phyloP scores from a whole-genome alignment of 2,113 vertebrate genomes.

The Grus americana region DNA sequence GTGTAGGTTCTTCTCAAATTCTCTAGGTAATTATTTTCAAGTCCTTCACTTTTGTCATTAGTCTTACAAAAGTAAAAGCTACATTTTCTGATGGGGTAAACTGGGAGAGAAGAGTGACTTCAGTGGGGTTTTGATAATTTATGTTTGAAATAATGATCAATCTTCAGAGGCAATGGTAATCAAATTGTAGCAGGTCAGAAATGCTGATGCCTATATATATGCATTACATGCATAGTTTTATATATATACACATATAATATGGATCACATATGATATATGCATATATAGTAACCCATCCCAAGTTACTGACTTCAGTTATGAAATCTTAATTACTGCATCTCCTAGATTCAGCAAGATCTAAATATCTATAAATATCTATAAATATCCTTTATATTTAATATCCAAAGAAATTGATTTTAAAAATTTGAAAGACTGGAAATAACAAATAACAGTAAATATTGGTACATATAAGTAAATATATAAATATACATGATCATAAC shows the following conservation, averaged over 20 bases:
- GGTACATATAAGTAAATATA: not conserved
- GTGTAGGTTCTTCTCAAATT: not conserved
- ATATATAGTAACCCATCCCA: not conserved
- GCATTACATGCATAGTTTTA: not conserved
- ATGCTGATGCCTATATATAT: not conserved
- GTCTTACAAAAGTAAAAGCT: not conserved
- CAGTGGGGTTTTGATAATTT: not conserved
- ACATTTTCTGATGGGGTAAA: not conserved
- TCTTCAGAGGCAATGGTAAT: not conserved
- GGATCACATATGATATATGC: not conserved
- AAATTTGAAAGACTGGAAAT: not conserved
- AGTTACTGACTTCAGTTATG: not conserved
- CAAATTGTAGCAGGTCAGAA: not conserved
- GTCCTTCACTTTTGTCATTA: not conserved
- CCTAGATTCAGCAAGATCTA: not conserved
- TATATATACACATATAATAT: not conserved
- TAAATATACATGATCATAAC: not conserved
- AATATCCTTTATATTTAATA: not conserved
- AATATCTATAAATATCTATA: not conserved
- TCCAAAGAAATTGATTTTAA: not conserved
- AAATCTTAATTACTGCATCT: not conserved
- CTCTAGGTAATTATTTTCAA: not conserved
- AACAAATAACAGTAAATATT: not conserved
- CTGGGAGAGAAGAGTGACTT: not conserved
- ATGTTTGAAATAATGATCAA: not conserved